A percentile compares a stretch with the other conserved stretches of the same genome.
phyloP scores from a whole-genome alignment of 2,888 invertebrate species.

The Onchidella celtica region DNA sequence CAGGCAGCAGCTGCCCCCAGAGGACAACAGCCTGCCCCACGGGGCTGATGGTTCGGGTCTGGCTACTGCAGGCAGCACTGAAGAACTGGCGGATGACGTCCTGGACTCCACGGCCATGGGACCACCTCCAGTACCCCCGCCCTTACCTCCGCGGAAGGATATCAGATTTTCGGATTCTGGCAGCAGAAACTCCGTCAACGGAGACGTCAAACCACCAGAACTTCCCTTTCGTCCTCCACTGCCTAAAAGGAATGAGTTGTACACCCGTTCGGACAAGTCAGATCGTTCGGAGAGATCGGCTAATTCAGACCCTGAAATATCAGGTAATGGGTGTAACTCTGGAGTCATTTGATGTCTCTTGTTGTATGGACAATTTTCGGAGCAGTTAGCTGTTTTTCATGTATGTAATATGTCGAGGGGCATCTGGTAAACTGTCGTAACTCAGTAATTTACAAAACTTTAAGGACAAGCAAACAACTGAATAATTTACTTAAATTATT shows the following conservation, averaged over 20 bases:
- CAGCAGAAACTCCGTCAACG: slow-evolving; percentile 40
- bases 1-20: slow-evolving; percentile 51
- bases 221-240: slow-evolving; percentile 59
- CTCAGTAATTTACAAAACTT: too few species aligned
- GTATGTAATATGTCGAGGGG: too few species aligned
- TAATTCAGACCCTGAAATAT: slow-evolving; percentile 43
- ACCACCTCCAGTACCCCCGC: slow-evolving; percentile 60
- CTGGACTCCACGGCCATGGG: slow-evolving; percentile 33
- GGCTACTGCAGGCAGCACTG: slow-evolving; percentile 52
- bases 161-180: slow-evolving; percentile 57
- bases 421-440: too few species aligned
- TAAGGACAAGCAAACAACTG: too few species aligned
- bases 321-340: too few species aligned
- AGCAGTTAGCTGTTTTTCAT: too few species aligned
- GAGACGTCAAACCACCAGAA: slow-evolving; percentile 53
- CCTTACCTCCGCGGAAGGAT: slow-evolving; percentile 67
- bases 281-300: slow-evolving; percentile 54
- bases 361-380: too few species aligned
- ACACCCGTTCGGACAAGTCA: slow-evolving; percentile 52
- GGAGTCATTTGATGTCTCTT: too few species aligned
- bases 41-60: slow-evolving; percentile 52
- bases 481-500: too few species aligned
- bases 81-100: slow-evolving; percentile 55
- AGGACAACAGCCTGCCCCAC: slow-evolving; percentile 44
- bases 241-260: slow-evolving; percentile 52